phyloP scores from a whole-genome alignment of 2,888 invertebrate genomes.

The Papilio demoleus region DNA sequence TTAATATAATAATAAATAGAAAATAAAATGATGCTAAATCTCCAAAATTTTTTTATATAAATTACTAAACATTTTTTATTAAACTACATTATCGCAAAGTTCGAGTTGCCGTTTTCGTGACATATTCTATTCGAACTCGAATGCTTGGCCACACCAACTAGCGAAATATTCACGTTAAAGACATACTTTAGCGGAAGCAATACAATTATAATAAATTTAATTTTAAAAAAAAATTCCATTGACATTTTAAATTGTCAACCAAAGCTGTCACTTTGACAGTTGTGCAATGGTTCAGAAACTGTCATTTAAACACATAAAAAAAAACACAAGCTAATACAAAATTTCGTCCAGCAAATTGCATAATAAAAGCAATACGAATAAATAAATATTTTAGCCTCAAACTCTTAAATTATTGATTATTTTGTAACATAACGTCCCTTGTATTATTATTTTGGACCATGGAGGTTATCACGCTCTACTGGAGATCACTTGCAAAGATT shows the following conservation, averaged over 20 bases:
- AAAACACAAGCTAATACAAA: not conserved
- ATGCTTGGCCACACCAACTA: too few relatives aligned
- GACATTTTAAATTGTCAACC: not conserved
- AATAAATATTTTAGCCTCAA: conserved; percentile 25
- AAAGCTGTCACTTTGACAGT: conserved; percentile 6
- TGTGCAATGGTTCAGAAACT: conserved; percentile 11
- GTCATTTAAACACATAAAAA: not conserved
- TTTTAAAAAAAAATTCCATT: not conserved
- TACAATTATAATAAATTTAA: too few relatives aligned
- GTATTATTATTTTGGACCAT: conserved; percentile 10
- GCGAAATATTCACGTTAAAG: too few relatives aligned
- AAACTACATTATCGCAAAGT: too few relatives aligned
- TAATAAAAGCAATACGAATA: conserved; percentile 14
- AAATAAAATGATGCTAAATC: not conserved
- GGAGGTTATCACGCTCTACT: conserved; percentile 10
- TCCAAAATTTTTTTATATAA: too few relatives aligned
- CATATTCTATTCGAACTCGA: too few relatives aligned
- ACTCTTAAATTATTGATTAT: not conserved
- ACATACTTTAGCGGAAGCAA: too few relatives aligned
- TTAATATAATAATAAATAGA: not conserved
- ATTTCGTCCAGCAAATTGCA: not conserved
- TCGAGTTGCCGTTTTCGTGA: too few relatives aligned
- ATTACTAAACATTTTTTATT: too few relatives aligned
- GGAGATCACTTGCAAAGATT: conserved; percentile 11
- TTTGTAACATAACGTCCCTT: not conserved